Evolutionary conservation across 2,113 vertebrate species (phyloP).

Genomic region (Micronisus gabar): DNA sequence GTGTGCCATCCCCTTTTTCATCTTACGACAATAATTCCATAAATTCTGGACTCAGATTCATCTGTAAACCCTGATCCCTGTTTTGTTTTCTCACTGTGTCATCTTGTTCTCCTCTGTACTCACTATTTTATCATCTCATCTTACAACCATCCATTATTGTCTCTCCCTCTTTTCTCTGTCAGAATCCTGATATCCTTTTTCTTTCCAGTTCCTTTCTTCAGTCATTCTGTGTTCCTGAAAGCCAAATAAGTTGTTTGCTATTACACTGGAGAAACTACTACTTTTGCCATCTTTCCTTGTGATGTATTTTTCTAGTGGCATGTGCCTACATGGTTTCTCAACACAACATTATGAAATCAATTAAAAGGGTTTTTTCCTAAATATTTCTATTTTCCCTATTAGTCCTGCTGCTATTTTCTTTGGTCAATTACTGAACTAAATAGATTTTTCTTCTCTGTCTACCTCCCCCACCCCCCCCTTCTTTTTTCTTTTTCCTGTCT

Average conservation of each 20-base stretch:
- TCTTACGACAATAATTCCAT: neutral
- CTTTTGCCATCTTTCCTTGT: neutral
- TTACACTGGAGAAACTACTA: neutral
- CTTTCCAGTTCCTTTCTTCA: neutral
- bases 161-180: neutral
- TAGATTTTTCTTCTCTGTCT: neutral
- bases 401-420: neutral
- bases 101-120: neutral
- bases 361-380: neutral
- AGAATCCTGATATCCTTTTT: neutral
- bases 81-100: neutral
- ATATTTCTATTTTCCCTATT: neutral
- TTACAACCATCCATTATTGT: neutral
- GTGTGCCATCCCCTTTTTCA: neutral
- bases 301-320: neutral
- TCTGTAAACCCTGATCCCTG: neutral
- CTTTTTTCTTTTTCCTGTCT: neutral
- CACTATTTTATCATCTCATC: neutral
- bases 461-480: too few relatives aligned
- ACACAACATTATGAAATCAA: neutral
- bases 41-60: neutral
- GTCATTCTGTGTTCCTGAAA: accelerated
- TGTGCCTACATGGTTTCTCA: neutral
- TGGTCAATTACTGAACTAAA: neutral
- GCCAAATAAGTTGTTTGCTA: neutral